Conservation (phyloP, 2,113 vertebrate genomes). For the Alethe diademata region DNA sequence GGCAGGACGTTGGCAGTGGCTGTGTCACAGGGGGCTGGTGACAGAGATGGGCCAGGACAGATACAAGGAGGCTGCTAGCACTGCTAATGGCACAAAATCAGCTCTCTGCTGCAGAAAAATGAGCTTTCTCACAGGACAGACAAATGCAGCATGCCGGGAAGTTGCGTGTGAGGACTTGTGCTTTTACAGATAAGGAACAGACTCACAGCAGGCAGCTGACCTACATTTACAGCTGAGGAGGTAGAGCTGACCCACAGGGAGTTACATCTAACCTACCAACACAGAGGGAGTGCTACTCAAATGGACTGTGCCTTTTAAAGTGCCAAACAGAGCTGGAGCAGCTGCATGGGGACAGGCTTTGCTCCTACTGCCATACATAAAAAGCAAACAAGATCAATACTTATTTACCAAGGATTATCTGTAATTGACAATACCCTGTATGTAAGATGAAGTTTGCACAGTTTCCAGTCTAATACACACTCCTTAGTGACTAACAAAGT, state of each 20-base stretch:
- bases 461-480: background rate
- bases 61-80: background rate
- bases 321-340: background rate
- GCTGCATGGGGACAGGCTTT: background rate
- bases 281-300: background rate
- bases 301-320: background rate
- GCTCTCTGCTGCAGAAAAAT: background rate
- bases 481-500: background rate
- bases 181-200: background rate
- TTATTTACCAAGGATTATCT: background rate
- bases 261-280: background rate
- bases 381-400: background rate
- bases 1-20: accelerated
- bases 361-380: background rate
- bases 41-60: background rate
- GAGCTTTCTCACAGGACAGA: background rate
- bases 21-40: background rate
- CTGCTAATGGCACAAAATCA: background rate
- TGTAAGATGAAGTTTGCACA: background rate
- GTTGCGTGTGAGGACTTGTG: background rate
- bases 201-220: background rate
- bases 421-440: background rate
- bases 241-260: background rate
- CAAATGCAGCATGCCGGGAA: accelerated
- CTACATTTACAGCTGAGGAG: background rate